Percentiles rank a stretch among this genome's conserved stretches.
These are phyloP conservation scores for Orgyia antiqua DNA, from an alignment of 2,888 invertebrate genomes.

Conservation along the genomic window DNA sequence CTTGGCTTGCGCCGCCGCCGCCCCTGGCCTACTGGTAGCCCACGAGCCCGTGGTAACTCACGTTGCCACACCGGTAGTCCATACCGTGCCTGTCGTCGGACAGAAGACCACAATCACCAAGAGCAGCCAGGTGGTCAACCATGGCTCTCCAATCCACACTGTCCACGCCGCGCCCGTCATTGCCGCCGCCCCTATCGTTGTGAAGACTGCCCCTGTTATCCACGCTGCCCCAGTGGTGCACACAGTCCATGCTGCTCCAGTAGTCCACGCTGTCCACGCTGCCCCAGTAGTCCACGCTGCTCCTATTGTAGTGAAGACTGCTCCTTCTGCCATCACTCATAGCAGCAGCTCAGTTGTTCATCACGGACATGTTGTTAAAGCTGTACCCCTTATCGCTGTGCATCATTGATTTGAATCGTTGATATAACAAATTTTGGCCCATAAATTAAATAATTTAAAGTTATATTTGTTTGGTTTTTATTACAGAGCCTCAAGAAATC, in stretches of 20 bases:
- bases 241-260: constrained; percentile 47
- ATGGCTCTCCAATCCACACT: constrained; percentile 46
- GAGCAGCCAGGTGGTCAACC: constrained; percentile 69
- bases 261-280: constrained; percentile 39
- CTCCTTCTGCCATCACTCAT: constrained; percentile 52
- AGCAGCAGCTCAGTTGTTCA: constrained; percentile 61
- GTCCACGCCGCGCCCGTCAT: constrained; percentile 38
- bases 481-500: background rate
- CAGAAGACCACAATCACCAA: constrained; percentile 67
- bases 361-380: constrained; percentile 53
- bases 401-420: constrained; percentile 40
- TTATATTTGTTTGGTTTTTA: constrained; percentile 7
- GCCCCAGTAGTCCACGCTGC: constrained; percentile 47
- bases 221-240: constrained; percentile 36
- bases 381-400: constrained; percentile 55
- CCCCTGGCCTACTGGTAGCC: constrained; percentile 55
- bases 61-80: constrained; percentile 50
- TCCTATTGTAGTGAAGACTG: constrained; percentile 62
- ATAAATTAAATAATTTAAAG: constrained; percentile 10
- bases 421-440: constrained; percentile 15
- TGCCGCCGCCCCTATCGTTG: constrained; percentile 40
- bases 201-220: constrained; percentile 39
- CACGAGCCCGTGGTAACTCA: constrained; percentile 57
- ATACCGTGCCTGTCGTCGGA: constrained; percentile 51
- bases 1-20: constrained; percentile 70